phyloP scores from a whole-genome alignment of 2,113 vertebrate species.

The Chloebia gouldiae region DNA sequence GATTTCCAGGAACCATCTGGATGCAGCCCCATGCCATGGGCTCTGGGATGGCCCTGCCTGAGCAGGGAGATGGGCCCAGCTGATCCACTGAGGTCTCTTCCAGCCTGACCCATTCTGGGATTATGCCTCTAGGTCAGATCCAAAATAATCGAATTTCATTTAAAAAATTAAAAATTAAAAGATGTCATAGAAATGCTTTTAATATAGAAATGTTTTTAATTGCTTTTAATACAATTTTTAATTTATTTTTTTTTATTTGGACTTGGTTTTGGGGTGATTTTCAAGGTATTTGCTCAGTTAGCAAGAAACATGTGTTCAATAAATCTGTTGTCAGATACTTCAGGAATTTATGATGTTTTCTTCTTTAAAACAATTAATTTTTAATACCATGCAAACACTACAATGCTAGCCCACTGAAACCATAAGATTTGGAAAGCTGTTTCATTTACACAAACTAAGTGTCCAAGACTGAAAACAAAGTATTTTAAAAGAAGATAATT shows the following conservation, averaged over 20 bases:
- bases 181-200: background rate
- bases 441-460: background rate
- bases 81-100: background rate
- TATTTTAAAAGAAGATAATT: background rate
- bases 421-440: background rate
- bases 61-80: background rate
- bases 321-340: background rate
- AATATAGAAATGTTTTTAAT: background rate
- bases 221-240: background rate
- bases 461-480: background rate
- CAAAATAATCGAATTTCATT: background rate
- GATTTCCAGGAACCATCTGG: background rate
- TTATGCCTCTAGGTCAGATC: background rate
- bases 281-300: background rate
- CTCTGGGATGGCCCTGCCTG: too few species aligned
- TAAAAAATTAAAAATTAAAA: background rate
- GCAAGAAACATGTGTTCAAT: background rate
- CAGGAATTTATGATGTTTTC: accelerated
- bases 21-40: background rate
- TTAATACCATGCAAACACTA: background rate
- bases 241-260: background rate
- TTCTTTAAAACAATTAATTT: background rate
- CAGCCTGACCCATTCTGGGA: background rate
- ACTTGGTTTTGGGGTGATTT: background rate
- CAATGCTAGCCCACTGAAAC: background rate